phyloP scores from a whole-genome alignment of 1,140 invertebrate genomes.

The Brachystomella parvula region DNA sequence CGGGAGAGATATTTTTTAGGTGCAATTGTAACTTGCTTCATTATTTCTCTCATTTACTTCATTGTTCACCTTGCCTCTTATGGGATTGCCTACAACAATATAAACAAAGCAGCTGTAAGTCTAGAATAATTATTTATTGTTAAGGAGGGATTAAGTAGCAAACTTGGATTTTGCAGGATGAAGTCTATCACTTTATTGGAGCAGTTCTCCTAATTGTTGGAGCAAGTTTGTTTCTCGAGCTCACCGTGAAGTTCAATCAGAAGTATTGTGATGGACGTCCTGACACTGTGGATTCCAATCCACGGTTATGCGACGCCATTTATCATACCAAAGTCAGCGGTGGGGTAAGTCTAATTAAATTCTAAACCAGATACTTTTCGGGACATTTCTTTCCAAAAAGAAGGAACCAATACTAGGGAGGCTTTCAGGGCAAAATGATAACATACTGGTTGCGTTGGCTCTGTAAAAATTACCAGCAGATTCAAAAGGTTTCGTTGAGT shows the following conservation, averaged over 20 bases:
- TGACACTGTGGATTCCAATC: not conserved
- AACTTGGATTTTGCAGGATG: not conserved
- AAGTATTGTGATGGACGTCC: not conserved
- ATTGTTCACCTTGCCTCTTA: not conserved
- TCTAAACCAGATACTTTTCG: not conserved
- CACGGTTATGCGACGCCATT: not conserved
- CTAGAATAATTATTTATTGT: too few relatives aligned
- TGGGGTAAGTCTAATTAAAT: not conserved
- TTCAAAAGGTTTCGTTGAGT: too few relatives aligned
- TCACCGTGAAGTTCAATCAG: not conserved
- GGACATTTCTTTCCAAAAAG: too few relatives aligned
- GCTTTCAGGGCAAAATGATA: too few relatives aligned
- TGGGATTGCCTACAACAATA: not conserved
- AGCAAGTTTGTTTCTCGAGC: not conserved
- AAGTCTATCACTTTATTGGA: not conserved
- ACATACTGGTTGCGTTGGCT: too few relatives aligned
- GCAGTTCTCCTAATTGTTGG: not conserved
- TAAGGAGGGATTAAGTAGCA: not conserved
- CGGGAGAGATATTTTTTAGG: conserved; percentile 3
- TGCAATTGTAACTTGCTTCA: not conserved
- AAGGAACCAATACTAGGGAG: too few relatives aligned
- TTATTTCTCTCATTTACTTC: not conserved
- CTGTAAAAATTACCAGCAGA: too few relatives aligned
- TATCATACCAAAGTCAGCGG: conserved; percentile 2
- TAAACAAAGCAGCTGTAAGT: not conserved